phyloP scores from a whole-genome alignment of 2,888 invertebrate genomes.

The Melieria crassipennis region DNA sequence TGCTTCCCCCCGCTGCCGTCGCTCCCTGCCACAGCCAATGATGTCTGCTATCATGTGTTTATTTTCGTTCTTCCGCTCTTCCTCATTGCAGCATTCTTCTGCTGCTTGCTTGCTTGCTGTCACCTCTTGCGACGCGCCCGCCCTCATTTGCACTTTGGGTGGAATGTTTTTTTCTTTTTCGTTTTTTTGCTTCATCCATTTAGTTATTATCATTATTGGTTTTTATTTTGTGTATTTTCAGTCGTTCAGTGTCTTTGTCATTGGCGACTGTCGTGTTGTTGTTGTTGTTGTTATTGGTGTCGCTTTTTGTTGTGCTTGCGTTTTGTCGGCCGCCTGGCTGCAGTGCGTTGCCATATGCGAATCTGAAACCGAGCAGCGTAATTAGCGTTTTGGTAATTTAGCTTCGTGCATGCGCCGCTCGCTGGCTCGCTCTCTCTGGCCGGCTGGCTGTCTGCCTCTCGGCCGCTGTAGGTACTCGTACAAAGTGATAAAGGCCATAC shows the following conservation, averaged over 20 bases:
- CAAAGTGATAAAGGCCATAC: slow-evolving; percentile 9
- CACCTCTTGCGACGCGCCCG: neutral
- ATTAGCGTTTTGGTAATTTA: slow-evolving; percentile 22
- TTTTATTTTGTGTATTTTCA: neutral
- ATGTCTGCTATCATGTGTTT: no score
- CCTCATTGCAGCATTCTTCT: no score
- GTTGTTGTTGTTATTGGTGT: neutral
- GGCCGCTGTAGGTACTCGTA: slow-evolving; percentile 6
- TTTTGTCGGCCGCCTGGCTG: neutral
- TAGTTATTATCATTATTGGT: neutral
- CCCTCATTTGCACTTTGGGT: slow-evolving; percentile 18
- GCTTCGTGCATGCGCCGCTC: neutral
- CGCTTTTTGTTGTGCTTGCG: neutral
- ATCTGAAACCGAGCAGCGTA: slow-evolving; percentile 15
- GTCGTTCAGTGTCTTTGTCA: slow-evolving; percentile 32
- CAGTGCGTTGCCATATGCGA: neutral
- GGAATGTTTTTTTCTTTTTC: slow-evolving; percentile 21
- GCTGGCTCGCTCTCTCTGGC: neutral
- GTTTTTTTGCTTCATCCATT: slow-evolving; percentile 9
- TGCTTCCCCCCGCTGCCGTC: no score
- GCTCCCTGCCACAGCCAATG: no score
- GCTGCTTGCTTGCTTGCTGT: no score
- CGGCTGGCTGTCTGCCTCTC: neutral
- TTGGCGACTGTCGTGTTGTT: slow-evolving; percentile 12
- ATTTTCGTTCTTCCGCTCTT: neutral